Percentiles rank a stretch among this genome's conserved stretches.
phyloP scores from a whole-genome alignment of 2,113 vertebrate species.

The Sander vitreus region DNA sequence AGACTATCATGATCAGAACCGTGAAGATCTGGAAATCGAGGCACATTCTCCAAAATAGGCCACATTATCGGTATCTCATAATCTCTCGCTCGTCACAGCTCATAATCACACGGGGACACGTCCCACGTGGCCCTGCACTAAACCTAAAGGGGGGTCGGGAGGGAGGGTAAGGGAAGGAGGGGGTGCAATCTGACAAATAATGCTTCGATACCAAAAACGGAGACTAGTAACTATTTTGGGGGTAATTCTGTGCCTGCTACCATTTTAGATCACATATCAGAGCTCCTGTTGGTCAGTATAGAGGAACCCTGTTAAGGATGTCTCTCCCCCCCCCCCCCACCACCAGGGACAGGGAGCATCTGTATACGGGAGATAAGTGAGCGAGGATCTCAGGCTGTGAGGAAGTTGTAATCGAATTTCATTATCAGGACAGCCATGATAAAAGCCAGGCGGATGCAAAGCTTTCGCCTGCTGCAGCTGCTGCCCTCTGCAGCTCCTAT shows the following conservation, averaged over 20 bases:
- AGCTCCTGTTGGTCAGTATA: constrained; percentile 28
- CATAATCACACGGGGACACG: constrained; percentile 58
- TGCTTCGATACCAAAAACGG: background rate
- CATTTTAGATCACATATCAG: constrained; percentile 33
- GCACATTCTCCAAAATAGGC: constrained; percentile 61
- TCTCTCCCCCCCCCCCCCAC: background rate
- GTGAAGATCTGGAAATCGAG: constrained; percentile 62
- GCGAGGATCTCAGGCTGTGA: constrained; percentile 59
- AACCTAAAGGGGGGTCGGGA: constrained; percentile 12
- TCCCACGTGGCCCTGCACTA: constrained; percentile 25
- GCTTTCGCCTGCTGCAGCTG: constrained; percentile 11
- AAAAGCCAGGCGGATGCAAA: constrained; percentile 41
- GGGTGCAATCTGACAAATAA: constrained; percentile 23
- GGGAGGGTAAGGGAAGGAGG: background rate
- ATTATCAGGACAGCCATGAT: constrained; percentile 66
- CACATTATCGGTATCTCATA: constrained; percentile 54
- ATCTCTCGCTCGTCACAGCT: constrained; percentile 65
- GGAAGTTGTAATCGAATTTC: constrained; percentile 77
- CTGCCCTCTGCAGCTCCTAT: background rate
- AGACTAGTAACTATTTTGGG: constrained; percentile 1
- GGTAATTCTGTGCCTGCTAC: constrained; percentile 48
- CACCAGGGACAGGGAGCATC: constrained; percentile 42
- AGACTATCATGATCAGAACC: constrained; percentile 45
- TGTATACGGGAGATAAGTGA: constrained; percentile 77
- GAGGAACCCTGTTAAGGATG: constrained; percentile 58